phyloP scores from a whole-genome alignment of 1,140 invertebrate species.

The Cephus cinctus region DNA sequence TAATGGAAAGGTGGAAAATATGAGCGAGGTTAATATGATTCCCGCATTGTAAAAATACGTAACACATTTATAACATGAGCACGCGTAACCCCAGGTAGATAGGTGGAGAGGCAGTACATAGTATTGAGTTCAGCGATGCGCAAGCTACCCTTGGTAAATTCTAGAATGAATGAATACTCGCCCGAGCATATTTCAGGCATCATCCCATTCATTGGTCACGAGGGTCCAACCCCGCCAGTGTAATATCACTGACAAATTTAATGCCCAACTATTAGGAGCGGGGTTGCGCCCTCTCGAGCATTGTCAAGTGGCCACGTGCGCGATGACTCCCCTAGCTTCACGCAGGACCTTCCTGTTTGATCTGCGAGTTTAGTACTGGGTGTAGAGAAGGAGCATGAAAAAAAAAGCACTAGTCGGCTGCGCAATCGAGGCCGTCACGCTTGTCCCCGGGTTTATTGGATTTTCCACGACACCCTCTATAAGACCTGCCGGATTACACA shows the following conservation, averaged over 20 bases:
- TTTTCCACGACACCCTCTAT: slow-evolving; percentile 35
- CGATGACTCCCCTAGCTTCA: slow-evolving; percentile 7
- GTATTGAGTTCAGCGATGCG: too few relatives aligned
- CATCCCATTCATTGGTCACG: slow-evolving; percentile 33
- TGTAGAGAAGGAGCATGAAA: slow-evolving; percentile 8
- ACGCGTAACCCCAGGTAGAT: too few relatives aligned
- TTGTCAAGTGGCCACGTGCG: slow-evolving; percentile 54
- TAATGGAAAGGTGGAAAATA: too few relatives aligned
- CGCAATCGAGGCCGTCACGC: slow-evolving; percentile 38
- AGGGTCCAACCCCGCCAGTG: slow-evolving; percentile 22
- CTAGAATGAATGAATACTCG: too few relatives aligned
- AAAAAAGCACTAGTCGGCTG: slow-evolving; percentile 10
- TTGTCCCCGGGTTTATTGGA: slow-evolving; percentile 50
- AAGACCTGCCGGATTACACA: slow-evolving; percentile 50
- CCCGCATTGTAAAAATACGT: too few relatives aligned
- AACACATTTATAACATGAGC: too few relatives aligned
- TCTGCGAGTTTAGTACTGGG: not conserved
- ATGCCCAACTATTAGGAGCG: slow-evolving; percentile 51
- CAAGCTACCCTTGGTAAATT: too few relatives aligned
- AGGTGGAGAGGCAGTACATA: too few relatives aligned
- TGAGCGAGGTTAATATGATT: too few relatives aligned
- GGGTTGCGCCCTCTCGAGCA: slow-evolving; percentile 31
- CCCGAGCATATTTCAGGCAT: slow-evolving; percentile 41
- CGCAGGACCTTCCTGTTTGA: not conserved
- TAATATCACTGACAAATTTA: slow-evolving; percentile 55